A percentile compares a stretch with the other conserved stretches of the same genome.
Conservation (phyloP, 2,888 invertebrate species). For the Cordilura impudica region DNA sequence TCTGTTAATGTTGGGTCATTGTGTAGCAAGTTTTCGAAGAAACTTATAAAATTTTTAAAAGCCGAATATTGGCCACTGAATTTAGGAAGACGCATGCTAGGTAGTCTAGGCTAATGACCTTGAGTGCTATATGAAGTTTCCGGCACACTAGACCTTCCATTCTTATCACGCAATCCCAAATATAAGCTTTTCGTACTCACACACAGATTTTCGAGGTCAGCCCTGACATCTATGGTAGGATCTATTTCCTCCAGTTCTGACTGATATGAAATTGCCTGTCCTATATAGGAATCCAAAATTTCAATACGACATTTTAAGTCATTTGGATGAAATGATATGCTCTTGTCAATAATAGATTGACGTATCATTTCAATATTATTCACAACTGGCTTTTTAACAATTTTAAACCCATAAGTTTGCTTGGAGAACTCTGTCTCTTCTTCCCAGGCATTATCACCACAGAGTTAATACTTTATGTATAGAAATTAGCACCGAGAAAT, state of each 20-base stretch:
- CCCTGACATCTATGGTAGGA: neutral
- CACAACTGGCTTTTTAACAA: too few relatives aligned
- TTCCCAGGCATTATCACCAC: too few relatives aligned
- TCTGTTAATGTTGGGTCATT: conserved; percentile 20
- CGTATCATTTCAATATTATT: neutral
- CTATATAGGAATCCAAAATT: neutral
- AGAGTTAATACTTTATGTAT: too few relatives aligned
- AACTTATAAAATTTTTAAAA: conserved; percentile 1
- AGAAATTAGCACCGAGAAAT: too few relatives aligned
- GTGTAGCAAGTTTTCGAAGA: conserved; percentile 9
- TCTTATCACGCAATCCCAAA: neutral
- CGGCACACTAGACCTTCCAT: neutral
- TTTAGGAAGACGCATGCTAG: too few relatives aligned
- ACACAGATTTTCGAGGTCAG: neutral
- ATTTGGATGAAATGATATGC: neutral
- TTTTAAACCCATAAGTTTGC: too few relatives aligned
- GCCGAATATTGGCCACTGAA: neutral
- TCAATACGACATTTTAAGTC: neutral
- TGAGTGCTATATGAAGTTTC: neutral
- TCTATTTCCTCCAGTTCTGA: neutral
- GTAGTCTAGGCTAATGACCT: neutral
- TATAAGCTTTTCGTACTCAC: neutral
- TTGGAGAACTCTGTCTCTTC: too few relatives aligned
- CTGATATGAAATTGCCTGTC: neutral
- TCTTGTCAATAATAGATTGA: neutral